Evolutionary conservation across 2,113 vertebrate species (phyloP), one percentile per base, ranked within the genome.

Genomic region (Neopipo cinnamomea): DNA sequence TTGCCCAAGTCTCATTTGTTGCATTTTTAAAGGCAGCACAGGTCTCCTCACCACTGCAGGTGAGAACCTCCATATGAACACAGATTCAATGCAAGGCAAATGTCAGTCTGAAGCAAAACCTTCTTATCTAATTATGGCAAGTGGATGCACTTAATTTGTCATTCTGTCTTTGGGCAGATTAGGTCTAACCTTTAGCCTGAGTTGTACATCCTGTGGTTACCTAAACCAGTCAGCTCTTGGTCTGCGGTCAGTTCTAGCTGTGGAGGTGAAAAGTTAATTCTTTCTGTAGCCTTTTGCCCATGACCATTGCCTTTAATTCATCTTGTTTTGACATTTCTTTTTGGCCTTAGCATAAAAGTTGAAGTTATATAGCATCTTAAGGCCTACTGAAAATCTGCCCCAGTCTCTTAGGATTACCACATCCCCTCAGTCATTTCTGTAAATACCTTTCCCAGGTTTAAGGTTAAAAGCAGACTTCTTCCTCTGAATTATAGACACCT

Each of bases 251-350:
- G 78, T 80, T 93, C 67, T 71, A 88, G 58, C 55, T 80, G 31
- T 50, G 72, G 67, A 86, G 67, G 85, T 86, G 75, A 93, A 97
- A 92, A 86, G 75, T 74, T 93, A 80, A 80, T 90, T 83, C 59
- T 77, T 93, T 88, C 63, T 90, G 24, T 24, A 83, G 44, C 85
- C 24, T 75, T 52, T 94, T 93, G 82, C 46, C 88, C 71, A 67
- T 83, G 83, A 55, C 59, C 55, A 71, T 94, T 93, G 94, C 82
- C 67, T 93, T 94, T 94, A 91, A 92, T 92, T 84, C 63, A 74
- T 92, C 88, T 83, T 74, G 35, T 17, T 63, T 77, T 90, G 85
- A 63, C 55, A 50, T 94, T 96, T 91, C 33, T 76, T 90, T 85
- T 33, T 70, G 52, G 31, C 31, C 25, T 79, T 73, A 42, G 12